These are phyloP conservation scores for Gastrophryne carolinensis DNA, from an alignment of 2,797 vertebrate genomes.

Conservation along the genomic window DNA sequence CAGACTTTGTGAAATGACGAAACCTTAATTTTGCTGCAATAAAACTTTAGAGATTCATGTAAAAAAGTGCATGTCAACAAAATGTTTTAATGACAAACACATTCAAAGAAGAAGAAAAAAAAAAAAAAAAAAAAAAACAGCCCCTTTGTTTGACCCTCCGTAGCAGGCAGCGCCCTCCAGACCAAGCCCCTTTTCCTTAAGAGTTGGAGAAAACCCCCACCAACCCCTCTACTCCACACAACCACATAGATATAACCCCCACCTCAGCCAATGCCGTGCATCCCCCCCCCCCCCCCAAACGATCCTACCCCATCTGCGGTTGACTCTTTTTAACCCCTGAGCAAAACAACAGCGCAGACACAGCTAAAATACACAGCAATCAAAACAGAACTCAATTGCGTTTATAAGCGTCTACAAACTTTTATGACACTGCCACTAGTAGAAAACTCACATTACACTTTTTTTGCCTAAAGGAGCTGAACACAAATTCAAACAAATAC, in stretches of 20 bases:
- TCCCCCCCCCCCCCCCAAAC: not conserved
- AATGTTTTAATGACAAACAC: not conserved
- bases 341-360: constrained; percentile 6
- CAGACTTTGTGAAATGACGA: too few species aligned
- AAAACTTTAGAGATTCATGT: not conserved
- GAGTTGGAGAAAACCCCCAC: constrained; percentile 26
- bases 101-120: not conserved
- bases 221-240: constrained; percentile 25
- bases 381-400: not conserved
- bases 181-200: not conserved
- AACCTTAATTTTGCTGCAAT: too few species aligned
- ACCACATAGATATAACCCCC: not conserved
- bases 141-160: constrained; percentile 47
- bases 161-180: constrained; percentile 36
- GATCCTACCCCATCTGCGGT: not conserved
- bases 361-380: not conserved
- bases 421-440: not conserved
- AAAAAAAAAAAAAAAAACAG: not conserved
- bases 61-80: not conserved
- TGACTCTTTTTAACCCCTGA: not conserved
- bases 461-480: too few species aligned
- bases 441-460: too few species aligned
- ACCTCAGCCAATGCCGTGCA: not conserved
- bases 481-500: not conserved
- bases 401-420: not conserved